Base-by-base conservation (phyloP, 2,797 vertebrate genomes). In the Enteromius treurensis region DNA sequence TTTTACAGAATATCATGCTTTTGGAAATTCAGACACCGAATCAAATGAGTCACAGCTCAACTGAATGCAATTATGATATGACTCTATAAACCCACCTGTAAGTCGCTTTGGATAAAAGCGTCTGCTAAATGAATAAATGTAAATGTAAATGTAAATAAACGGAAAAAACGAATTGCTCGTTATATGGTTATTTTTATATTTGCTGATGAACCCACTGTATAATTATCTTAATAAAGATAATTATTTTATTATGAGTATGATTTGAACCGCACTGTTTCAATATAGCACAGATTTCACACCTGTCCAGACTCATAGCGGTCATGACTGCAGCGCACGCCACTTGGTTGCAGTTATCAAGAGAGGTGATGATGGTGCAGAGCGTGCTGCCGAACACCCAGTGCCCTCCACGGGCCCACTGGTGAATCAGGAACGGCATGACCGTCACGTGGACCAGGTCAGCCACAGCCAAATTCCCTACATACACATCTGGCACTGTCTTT, bases 361-460 rank as follows among this genome's bases (percentile, higher is more conserved):
- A 93, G 15, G 88, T 92, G 80, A 93, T 89, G 80, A 92, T 89
- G 55, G 90, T 92, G 77, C 92, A 93, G 40, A 94, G 90, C 15
- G 83, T 75, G 5, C 88, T 93, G 37, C 90, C 90, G 53, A 94
- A 93, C 10, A 88, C 90, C 90, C 91, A 92, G 42, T 93, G 34
- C 0, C 91, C 91, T 73, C 91, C 89, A 40, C 3, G 37, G 15
- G 89, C 91, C 92, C 92, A 92, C 47, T 92, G 91, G 80, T 93
- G 91, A 78, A 92, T 92, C 5, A 94, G 88, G 87, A 94, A 95
- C 34, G 91, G 90, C 91, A 94, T 92, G 80, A 89, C 92, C 40
- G 81, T 87, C 78, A 91, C 89, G 55, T 92, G 92, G 53, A 93
- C 88, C 71, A 92, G 87, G 86, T 93, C 91, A 34, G 91, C 92